phyloP scores from a whole-genome alignment of 2,888 invertebrate species.

The Idaea aversata region DNA sequence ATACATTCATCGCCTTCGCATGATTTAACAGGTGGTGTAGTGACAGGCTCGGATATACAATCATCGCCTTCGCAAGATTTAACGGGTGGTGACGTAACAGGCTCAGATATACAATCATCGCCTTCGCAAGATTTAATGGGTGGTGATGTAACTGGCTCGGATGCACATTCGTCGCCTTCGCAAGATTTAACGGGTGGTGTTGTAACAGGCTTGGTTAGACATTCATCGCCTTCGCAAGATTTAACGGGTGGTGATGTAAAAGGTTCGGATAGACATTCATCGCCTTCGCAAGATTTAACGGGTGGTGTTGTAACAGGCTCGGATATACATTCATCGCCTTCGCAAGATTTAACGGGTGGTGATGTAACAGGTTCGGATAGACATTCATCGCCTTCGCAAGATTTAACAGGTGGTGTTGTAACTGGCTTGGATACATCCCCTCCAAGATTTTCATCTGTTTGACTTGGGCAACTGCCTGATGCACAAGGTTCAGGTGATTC shows the following conservation, averaged over 20 bases:
- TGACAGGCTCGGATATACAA: constrained; percentile 33
- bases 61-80: constrained; percentile 38
- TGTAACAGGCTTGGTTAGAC: constrained; percentile 29
- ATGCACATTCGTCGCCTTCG: constrained; percentile 37
- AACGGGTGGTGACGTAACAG: constrained; percentile 15
- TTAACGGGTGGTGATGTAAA: constrained; percentile 14
- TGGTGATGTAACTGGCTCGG: constrained; percentile 23
- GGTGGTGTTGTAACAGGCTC: constrained; percentile 20
- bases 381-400: constrained; percentile 43
- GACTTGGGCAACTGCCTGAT: constrained; percentile 35
- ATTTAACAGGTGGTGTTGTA: constrained; percentile 13
- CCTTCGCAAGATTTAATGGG: constrained; percentile 34
- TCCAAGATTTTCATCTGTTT: constrained; percentile 20
- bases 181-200: constrained; percentile 30
- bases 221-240: constrained; percentile 41
- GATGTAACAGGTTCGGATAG: constrained; percentile 25
- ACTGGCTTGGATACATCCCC: constrained; percentile 22
- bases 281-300: constrained; percentile 35
- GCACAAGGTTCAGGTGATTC: constrained; percentile 32
- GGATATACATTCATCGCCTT: constrained; percentile 38
- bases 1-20: constrained; percentile 29
- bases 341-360: constrained; percentile 30
- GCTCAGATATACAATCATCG: constrained; percentile 35
- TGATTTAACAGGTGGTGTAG: constrained; percentile 10
- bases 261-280: constrained; percentile 35